These are phyloP conservation scores for Antheraea pernyi DNA, from an alignment of 1,140 invertebrate species.

Conservation along the genomic window DNA sequence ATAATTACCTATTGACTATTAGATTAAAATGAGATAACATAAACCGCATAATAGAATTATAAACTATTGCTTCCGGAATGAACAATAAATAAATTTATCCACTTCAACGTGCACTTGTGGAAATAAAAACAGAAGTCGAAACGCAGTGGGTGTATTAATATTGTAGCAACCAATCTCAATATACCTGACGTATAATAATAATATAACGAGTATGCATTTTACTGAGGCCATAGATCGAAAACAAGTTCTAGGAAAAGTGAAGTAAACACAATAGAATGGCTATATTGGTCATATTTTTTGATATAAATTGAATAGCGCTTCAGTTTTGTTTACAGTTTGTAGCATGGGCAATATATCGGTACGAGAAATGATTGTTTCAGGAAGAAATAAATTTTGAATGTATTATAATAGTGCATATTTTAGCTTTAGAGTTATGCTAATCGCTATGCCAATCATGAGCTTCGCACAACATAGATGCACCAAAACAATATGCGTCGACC, in stretches of 20 bases:
- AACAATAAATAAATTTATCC: neutral
- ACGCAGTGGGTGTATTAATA: neutral
- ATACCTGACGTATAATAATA: too few relatives aligned
- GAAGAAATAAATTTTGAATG: too few relatives aligned
- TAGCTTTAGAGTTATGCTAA: too few relatives aligned
- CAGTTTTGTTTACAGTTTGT: neutral
- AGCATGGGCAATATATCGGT: too few relatives aligned
- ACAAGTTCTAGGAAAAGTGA: neutral
- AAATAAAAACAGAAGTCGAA: neutral
- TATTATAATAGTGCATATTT: too few relatives aligned
- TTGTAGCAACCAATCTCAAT: too few relatives aligned
- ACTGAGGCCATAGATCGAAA: neutral
- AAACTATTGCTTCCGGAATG: neutral
- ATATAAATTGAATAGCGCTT: neutral
- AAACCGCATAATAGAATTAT: neutral
- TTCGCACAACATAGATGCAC: too few relatives aligned
- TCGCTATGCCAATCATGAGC: too few relatives aligned
- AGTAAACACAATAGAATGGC: neutral
- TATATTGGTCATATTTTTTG: neutral
- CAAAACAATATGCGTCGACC: too few relatives aligned
- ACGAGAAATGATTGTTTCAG: too few relatives aligned
- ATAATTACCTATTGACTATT: too few relatives aligned
- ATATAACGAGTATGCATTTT: too few relatives aligned
- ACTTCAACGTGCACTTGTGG: neutral
- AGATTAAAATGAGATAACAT: neutral